A percentile compares a stretch with the other conserved stretches of the same genome.
phyloP scores from a whole-genome alignment of 37 sponge, comb jelly and placozoan genomes.

The Spongia lamella region DNA sequence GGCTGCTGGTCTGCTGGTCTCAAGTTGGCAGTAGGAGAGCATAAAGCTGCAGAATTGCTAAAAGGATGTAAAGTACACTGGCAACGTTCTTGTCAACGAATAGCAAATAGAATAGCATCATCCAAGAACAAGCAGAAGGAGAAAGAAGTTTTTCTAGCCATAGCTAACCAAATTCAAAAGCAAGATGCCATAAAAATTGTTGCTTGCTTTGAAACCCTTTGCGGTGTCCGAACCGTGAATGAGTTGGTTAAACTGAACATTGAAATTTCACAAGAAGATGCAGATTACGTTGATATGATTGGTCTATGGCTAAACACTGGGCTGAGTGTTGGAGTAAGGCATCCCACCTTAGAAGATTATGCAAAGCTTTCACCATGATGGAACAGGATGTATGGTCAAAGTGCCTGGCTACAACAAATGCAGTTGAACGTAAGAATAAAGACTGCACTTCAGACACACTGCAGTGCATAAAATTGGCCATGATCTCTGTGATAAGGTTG shows the following conservation, averaged over 20 bases:
- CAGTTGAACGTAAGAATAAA: slow-evolving; percentile 13
- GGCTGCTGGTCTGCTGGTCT: slow-evolving; percentile 6
- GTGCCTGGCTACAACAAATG: slow-evolving; percentile 18
- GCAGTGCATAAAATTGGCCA: neutral
- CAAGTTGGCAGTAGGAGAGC: slow-evolving; percentile 3
- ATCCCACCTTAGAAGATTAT: slow-evolving; percentile 15
- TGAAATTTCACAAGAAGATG: slow-evolving; percentile 9
- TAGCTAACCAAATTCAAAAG: neutral
- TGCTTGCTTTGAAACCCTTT: too few species aligned
- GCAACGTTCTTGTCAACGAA: slow-evolving; percentile 20
- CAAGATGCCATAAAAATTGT: neutral
- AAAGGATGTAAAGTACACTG: slow-evolving; percentile 25
- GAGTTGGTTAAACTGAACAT: neutral
- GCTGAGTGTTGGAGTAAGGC: slow-evolving; percentile 10
- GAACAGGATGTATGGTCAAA: neutral
- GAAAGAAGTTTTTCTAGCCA: neutral
- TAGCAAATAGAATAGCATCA: neutral
- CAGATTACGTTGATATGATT: neutral
- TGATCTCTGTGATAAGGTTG: slow-evolving; percentile 2
- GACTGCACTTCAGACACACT: slow-evolving; percentile 3
- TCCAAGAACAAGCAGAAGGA: neutral
- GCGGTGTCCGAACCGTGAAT: neutral
- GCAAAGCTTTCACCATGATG: slow-evolving; percentile 6
- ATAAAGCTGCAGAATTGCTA: slow-evolving; percentile 4
- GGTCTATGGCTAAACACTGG: slow-evolving; percentile 5